Evolutionary conservation across 2,797 vertebrate genomes (phyloP).

Genomic region (Enteromius fasciolatus): DNA sequence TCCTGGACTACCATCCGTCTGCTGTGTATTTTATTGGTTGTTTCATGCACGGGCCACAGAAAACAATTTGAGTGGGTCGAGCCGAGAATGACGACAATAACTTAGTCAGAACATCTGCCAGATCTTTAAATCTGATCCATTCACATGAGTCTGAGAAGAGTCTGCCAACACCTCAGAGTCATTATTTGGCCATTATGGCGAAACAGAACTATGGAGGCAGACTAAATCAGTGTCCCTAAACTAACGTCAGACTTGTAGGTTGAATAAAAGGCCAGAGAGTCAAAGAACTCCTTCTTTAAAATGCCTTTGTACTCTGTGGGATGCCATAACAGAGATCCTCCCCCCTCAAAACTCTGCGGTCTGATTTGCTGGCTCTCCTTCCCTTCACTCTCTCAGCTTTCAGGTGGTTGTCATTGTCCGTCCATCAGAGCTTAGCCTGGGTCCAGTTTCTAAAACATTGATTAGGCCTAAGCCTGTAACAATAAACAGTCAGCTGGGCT

Average conservation of each 20-base stretch:
- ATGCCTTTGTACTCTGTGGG: constrained; percentile 47
- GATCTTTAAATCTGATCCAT: constrained; percentile 49
- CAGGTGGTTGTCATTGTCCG: constrained; percentile 81
- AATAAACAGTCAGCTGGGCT: constrained; percentile 86
- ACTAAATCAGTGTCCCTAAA: constrained; percentile 15
- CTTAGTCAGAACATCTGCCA: constrained; percentile 44
- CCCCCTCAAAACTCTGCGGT: constrained; percentile 19
- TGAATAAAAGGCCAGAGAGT: constrained; percentile 26
- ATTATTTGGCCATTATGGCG: constrained; percentile 27
- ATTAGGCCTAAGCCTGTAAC: constrained; percentile 79
- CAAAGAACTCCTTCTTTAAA: constrained; percentile 47
- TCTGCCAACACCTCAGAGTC: not conserved
- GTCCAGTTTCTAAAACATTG: constrained; percentile 85
- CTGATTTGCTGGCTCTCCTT: constrained; percentile 40
- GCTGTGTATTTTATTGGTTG: constrained; percentile 30
- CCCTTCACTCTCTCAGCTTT: constrained; percentile 18
- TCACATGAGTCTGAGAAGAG: constrained; percentile 12
- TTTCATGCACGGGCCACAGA: constrained; percentile 15
- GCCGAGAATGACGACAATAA: constrained; percentile 13
- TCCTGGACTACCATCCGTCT: constrained; percentile 61
- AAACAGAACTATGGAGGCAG: constrained; percentile 20
- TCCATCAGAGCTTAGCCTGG: constrained; percentile 77
- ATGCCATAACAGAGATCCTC: constrained; percentile 8
- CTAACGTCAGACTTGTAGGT: constrained; percentile 44
- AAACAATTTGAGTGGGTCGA: constrained; percentile 12